Evolutionary conservation across 2,113 vertebrate species (phyloP).

Genomic region (Aptenodytes patagonicus): DNA sequence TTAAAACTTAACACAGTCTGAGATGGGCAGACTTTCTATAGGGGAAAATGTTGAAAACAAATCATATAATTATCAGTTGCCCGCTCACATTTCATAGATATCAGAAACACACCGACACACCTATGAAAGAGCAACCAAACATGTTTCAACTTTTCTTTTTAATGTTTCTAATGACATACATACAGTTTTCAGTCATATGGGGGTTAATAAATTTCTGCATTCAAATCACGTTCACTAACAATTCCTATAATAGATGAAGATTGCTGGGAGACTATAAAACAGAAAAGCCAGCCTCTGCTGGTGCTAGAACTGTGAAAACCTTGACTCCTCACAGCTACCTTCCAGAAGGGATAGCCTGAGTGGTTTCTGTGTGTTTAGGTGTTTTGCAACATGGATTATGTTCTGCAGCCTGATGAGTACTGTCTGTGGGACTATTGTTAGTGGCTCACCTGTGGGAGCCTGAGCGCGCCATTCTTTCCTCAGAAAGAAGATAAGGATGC

Average conservation of each 20-base stretch:
- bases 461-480: not conserved
- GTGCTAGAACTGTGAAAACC: not conserved
- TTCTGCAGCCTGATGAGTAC: not conserved
- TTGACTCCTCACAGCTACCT: accelerated
- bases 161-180: not conserved
- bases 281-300: not conserved
- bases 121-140: not conserved
- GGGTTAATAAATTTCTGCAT: not conserved
- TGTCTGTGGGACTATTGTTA: not conserved
- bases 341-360: not conserved
- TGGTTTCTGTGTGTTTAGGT: not conserved
- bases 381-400: not conserved
- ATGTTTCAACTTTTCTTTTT: not conserved
- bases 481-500: not conserved
- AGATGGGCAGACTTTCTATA: not conserved
- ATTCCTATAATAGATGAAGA: not conserved
- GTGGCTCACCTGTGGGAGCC: not conserved
- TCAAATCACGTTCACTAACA: not conserved
- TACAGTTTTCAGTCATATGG: not conserved
- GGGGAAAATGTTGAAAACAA: not conserved
- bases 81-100: not conserved
- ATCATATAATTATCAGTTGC: not conserved
- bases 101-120: not conserved
- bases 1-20: not conserved
- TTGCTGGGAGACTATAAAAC: not conserved